phyloP scores from a whole-genome alignment of 2,113 vertebrate species.

The Pseudopodoces humilis region DNA sequence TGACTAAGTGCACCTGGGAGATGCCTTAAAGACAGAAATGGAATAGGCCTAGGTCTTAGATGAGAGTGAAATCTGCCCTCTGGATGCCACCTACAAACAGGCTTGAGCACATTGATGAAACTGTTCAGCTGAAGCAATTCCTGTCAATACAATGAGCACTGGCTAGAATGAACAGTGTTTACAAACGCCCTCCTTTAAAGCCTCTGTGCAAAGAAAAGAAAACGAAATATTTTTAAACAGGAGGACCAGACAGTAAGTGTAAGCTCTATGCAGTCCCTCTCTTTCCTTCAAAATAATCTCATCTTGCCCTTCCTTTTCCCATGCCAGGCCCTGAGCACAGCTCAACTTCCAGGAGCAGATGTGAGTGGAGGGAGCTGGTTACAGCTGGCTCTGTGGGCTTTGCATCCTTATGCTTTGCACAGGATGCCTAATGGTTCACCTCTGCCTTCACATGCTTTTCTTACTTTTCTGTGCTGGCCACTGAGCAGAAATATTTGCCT shows the following conservation, averaged over 20 bases:
- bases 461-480: neutral
- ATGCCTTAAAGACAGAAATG: slow-evolving; percentile 54
- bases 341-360: neutral
- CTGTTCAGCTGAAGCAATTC: slow-evolving; percentile 44
- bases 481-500: neutral
- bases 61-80: slow-evolving; percentile 74
- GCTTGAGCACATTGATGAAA: slow-evolving; percentile 60
- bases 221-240: slow-evolving; percentile 31
- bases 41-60: slow-evolving; percentile 25
- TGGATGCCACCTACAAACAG: slow-evolving; percentile 66
- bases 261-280: neutral
- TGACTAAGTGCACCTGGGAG: slow-evolving; percentile 54
- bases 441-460: neutral
- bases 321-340: neutral
- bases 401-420: neutral
- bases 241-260: neutral
- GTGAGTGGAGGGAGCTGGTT: neutral
- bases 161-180: slow-evolving; percentile 35
- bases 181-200: slow-evolving; percentile 71
- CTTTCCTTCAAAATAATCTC: neutral
- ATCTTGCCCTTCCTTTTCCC: neutral
- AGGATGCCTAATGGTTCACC: neutral
- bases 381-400: neutral
- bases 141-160: slow-evolving; percentile 75
- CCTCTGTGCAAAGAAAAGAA: neutral